phyloP scores from a whole-genome alignment of 2,797 vertebrate genomes.

The Eidolon dupreanum region DNA sequence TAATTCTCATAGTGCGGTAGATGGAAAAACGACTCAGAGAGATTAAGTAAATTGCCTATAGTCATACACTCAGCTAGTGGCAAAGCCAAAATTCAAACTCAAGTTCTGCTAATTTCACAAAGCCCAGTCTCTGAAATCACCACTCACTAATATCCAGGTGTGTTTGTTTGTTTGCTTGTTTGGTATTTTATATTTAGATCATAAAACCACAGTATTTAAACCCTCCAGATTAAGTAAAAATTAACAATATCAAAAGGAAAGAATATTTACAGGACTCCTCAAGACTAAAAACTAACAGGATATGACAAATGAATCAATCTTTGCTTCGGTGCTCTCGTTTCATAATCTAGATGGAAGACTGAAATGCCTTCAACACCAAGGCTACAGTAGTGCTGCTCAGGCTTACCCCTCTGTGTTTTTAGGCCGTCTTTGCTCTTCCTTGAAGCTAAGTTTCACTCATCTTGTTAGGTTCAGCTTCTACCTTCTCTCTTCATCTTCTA shows the following conservation, averaged over 20 bases:
- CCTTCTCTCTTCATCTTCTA: neutral
- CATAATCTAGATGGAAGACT: neutral
- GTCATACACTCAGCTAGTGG: neutral
- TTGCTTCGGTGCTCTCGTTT: neutral
- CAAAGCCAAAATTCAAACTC: conserved; percentile 40
- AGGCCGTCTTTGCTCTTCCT: neutral
- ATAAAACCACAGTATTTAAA: neutral
- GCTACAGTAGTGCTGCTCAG: neutral
- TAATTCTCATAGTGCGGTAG: neutral
- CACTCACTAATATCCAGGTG: neutral
- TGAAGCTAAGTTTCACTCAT: neutral
- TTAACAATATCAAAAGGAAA: conserved; percentile 1
- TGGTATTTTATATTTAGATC: conserved; percentile 38
- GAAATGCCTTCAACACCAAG: neutral
- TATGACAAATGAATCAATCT: neutral
- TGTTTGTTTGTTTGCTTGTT: neutral
- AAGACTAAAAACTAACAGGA: conserved; percentile 15
- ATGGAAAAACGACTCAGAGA: neutral
- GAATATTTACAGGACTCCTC: conserved; percentile 21
- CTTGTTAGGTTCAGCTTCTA: neutral
- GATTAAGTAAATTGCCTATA: neutral
- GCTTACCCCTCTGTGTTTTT: neutral
- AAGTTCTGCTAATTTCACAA: conserved; percentile 37
- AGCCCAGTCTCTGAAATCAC: neutral
- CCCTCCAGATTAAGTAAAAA: conserved; percentile 6